These are phyloP conservation scores for Smutsia temminckii DNA, from an alignment of 2,797 vertebrate species.

Conservation along the genomic window DNA sequence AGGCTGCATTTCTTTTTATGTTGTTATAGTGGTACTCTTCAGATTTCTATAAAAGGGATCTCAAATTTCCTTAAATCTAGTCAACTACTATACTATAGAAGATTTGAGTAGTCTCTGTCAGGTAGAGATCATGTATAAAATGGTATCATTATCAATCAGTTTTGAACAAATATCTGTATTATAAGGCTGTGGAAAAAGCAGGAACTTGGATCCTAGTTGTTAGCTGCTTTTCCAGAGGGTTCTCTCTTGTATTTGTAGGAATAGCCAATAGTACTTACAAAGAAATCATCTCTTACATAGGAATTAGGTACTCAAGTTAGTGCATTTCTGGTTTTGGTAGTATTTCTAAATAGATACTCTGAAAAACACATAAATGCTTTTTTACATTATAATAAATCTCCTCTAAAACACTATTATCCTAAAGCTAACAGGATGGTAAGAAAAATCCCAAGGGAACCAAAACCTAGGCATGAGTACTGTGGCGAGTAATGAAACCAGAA, in stretches of 20 bases:
- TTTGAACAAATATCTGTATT: background rate
- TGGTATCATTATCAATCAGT: background rate
- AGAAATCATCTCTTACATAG: background rate
- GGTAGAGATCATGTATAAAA: background rate
- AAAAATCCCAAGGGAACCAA: background rate
- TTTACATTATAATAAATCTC: background rate
- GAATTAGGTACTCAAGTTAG: background rate
- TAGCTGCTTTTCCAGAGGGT: background rate
- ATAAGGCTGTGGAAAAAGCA: background rate
- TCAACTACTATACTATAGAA: background rate
- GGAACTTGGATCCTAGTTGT: background rate
- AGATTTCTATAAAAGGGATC: background rate
- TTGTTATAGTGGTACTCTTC: background rate
- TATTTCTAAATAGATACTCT: background rate
- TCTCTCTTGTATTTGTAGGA: background rate
- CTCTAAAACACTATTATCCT: background rate
- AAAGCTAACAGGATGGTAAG: background rate
- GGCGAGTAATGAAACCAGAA: background rate
- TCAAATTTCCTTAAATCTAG: background rate
- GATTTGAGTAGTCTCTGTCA: background rate
- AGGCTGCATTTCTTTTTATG: background rate
- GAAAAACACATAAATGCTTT: background rate
- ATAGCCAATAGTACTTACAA: background rate
- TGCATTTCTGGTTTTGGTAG: background rate
- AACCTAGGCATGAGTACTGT: accelerated